Evolutionary conservation across 2,888 invertebrate species (phyloP).

Genomic region (Tetragonisca angustula): DNA sequence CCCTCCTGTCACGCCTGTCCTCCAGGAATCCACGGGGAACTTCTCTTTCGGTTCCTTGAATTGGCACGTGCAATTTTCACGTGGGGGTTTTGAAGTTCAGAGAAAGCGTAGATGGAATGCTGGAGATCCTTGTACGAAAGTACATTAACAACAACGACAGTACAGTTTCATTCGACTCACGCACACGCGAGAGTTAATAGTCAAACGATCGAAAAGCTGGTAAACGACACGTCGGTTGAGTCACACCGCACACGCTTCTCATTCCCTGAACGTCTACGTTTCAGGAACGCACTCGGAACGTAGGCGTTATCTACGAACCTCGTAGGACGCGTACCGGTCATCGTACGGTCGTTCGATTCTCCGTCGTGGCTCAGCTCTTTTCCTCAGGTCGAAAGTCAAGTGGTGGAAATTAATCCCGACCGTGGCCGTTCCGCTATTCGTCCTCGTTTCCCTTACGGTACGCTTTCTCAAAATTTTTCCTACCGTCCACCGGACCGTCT

Average conservation of each 20-base stretch:
- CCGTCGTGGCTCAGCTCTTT: neutral
- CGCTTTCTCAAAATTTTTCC: constrained; percentile 40
- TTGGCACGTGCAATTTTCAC: constrained; percentile 39
- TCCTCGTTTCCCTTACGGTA: constrained; percentile 35
- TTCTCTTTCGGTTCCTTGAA: constrained; percentile 24
- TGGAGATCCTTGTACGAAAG: no score
- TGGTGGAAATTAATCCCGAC: constrained; percentile 73
- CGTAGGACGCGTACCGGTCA: neutral
- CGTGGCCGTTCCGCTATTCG: constrained; percentile 10
- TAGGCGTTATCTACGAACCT: constrained; percentile 49
- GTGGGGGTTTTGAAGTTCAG: neutral
- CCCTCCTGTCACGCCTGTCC: constrained; percentile 48
- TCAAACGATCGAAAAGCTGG: neutral
- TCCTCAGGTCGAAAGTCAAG: constrained; percentile 37
- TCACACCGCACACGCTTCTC: constrained; percentile 35
- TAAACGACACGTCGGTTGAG: constrained; percentile 19
- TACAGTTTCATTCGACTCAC: neutral
- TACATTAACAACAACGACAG: neutral
- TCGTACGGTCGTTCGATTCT: constrained; percentile 2
- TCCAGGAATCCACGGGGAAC: constrained; percentile 54
- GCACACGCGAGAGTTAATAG: neutral
- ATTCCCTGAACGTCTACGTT: constrained; percentile 36
- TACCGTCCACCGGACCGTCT: constrained; percentile 23
- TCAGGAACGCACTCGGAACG: constrained; percentile 45
- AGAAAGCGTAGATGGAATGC: no score